phyloP scores from a whole-genome alignment of 2,113 vertebrate species.

The Centropus unirufus region DNA sequence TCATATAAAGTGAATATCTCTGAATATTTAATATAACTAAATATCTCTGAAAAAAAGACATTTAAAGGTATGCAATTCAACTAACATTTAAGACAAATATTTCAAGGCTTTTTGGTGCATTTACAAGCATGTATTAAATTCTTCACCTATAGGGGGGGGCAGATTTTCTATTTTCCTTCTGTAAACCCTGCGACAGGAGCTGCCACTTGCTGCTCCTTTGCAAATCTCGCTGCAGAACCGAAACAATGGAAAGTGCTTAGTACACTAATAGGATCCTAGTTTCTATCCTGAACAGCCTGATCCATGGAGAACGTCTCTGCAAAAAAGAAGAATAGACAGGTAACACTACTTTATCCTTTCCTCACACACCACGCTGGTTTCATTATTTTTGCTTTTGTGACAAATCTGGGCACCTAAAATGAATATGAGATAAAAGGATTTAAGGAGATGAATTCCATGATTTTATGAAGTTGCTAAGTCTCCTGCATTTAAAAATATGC shows the following conservation, averaged over 20 bases:
- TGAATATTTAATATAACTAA: neutral
- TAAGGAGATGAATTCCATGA: neutral
- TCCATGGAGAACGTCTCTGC: neutral
- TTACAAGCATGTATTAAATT: neutral
- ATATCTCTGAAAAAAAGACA: neutral
- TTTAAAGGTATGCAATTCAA: neutral
- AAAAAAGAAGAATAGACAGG: neutral
- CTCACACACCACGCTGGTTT: neutral
- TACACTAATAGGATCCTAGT: neutral
- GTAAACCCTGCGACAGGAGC: neutral
- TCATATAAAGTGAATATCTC: neutral
- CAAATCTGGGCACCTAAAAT: neutral
- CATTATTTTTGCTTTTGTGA: neutral
- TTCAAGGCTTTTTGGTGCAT: neutral
- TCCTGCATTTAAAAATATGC: neutral
- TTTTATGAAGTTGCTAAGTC: neutral
- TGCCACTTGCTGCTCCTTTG: neutral
- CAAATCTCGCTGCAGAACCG: neutral
- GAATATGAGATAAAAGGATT: neutral
- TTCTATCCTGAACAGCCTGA: neutral
- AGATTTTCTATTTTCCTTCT: slow-evolving; percentile 25
- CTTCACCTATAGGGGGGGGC: slow-evolving; percentile 48
- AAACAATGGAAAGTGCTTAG: slow-evolving; percentile 22
- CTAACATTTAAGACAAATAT: neutral
- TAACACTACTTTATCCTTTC: neutral